These are phyloP conservation scores for Malacoctenus gilli DNA, from an alignment of 2,797 vertebrate genomes.

Conservation along the genomic window DNA sequence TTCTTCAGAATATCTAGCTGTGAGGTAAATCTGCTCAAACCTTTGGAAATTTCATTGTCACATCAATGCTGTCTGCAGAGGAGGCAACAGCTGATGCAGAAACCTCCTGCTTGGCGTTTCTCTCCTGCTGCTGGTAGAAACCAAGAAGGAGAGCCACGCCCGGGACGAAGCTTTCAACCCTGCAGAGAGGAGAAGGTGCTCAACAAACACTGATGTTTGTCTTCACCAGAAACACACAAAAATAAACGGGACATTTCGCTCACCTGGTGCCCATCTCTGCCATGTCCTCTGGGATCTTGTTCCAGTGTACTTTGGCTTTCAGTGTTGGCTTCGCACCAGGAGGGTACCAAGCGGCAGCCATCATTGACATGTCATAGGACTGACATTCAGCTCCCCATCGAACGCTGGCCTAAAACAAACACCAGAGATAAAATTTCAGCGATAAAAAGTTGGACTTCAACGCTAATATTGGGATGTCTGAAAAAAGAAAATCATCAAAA, in stretches of 20 bases:
- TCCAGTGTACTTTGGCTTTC: slow-evolving; percentile 72
- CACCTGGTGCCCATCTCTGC: slow-evolving; percentile 62
- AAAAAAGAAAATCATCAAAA: too few species aligned
- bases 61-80: slow-evolving; percentile 69
- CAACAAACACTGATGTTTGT: too few species aligned
- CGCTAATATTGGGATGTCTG: too few species aligned
- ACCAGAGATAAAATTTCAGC: too few species aligned
- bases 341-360: slow-evolving; percentile 40
- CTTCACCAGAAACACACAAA: slow-evolving; percentile 9
- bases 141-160: slow-evolving; percentile 72
- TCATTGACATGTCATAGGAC: slow-evolving; percentile 74
- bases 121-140: slow-evolving; percentile 68
- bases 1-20: slow-evolving; percentile 3
- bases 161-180: slow-evolving; percentile 75
- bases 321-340: slow-evolving; percentile 63
- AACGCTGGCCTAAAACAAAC: slow-evolving; percentile 70
- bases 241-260: slow-evolving; percentile 10
- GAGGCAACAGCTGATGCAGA: slow-evolving; percentile 60
- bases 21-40: slow-evolving; percentile 50
- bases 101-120: slow-evolving; percentile 69
- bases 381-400: slow-evolving; percentile 84
- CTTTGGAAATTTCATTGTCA: slow-evolving; percentile 78
- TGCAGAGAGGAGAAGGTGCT: slow-evolving; percentile 33
- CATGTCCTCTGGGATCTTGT: slow-evolving; percentile 66
- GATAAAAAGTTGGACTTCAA: too few species aligned